Conservation (phyloP, 2,797 vertebrate genomes). For the Sebastes trivittatus region DNA sequence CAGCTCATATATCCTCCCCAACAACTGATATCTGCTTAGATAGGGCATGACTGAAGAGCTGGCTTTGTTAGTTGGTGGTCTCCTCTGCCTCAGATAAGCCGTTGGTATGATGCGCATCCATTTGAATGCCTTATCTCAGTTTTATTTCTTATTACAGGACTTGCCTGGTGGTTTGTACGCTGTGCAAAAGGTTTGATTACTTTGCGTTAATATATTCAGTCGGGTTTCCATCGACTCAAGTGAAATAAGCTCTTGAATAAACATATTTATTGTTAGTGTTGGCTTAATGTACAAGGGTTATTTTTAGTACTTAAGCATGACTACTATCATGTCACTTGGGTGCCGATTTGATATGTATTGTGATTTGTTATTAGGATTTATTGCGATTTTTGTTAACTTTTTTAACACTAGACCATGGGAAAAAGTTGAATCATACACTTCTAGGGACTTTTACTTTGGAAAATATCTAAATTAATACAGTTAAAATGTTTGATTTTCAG, state of each 20-base stretch:
- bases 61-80: constrained; percentile 79
- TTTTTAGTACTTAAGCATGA: constrained; percentile 44
- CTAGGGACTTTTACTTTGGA: too few species aligned
- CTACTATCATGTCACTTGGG: neutral
- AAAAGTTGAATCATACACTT: too few species aligned
- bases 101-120: constrained; percentile 57
- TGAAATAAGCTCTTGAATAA: constrained; percentile 23
- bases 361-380: too few species aligned
- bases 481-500: too few species aligned
- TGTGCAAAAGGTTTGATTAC: constrained; percentile 60
- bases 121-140: constrained; percentile 73
- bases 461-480: too few species aligned
- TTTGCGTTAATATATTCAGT: constrained; percentile 50
- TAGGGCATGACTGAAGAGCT: constrained; percentile 73
- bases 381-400: too few species aligned
- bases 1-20: constrained; percentile 81
- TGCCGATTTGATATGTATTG: too few species aligned
- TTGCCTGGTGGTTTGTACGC: constrained; percentile 26
- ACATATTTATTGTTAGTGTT: constrained; percentile 23
- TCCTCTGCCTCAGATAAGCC: constrained; percentile 69
- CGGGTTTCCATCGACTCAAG: constrained; percentile 22
- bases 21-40: constrained; percentile 79
- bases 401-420: too few species aligned
- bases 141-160: constrained; percentile 62
- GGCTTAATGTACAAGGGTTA: neutral